phyloP scores from a whole-genome alignment of 2,888 invertebrate species.

The Amiota communis region DNA sequence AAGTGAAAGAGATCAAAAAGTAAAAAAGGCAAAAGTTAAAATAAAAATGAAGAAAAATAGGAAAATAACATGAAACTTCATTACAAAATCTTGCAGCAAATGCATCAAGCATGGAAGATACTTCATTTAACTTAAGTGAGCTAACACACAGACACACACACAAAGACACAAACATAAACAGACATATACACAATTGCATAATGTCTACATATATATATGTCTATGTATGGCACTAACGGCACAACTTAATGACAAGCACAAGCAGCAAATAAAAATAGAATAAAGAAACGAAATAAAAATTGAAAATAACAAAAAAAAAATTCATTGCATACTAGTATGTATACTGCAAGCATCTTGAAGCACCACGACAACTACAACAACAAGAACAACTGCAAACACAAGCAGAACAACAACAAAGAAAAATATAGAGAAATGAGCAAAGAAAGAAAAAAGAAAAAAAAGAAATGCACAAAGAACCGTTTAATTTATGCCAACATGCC shows the following conservation, averaged over 20 bases:
- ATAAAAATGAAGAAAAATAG: not conserved
- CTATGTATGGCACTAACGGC: not conserved
- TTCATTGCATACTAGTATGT: not conserved
- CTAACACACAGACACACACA: not conserved
- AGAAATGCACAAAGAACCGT: conserved; percentile 16
- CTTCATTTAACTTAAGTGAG: not conserved
- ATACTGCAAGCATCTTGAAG: not conserved
- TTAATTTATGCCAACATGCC: conserved; percentile 28
- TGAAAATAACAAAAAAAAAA: not conserved
- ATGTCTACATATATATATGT: not conserved
- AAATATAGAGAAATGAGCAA: not conserved
- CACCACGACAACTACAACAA: not conserved
- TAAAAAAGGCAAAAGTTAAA: not conserved
- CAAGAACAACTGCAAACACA: not conserved
- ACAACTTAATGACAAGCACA: conserved; percentile 7
- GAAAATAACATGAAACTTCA: not conserved
- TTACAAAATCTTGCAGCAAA: not conserved
- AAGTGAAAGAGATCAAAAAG: too few species aligned
- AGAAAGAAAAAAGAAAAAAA: not conserved
- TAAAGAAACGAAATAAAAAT: not conserved
- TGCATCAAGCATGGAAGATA: too few species aligned
- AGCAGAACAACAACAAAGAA: not conserved
- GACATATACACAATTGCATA: too few species aligned
- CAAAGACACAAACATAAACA: too few species aligned
- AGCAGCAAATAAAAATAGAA: not conserved